Evolutionary conservation across 2,797 vertebrate species (phyloP).

Genomic region (Furcifer pardalis): DNA sequence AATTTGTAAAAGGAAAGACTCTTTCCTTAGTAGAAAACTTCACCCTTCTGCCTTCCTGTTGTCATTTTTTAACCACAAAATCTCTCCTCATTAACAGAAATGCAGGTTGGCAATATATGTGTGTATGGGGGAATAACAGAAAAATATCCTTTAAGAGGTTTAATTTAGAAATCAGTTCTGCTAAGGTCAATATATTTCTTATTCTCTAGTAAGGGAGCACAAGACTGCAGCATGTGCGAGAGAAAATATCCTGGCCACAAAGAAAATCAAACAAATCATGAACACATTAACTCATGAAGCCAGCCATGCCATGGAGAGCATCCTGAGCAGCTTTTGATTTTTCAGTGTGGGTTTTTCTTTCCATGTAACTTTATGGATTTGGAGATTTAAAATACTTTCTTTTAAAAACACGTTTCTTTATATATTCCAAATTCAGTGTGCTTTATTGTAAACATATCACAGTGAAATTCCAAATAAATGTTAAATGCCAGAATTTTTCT

Average conservation of each 20-base stretch:
- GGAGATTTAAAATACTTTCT: neutral
- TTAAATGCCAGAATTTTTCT: neutral
- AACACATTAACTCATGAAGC: neutral
- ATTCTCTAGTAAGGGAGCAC: neutral
- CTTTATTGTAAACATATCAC: neutral
- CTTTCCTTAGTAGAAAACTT: neutral
- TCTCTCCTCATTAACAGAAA: neutral
- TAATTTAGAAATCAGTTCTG: neutral
- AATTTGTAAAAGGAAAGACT: neutral
- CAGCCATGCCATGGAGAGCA: no score
- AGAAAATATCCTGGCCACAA: no score
- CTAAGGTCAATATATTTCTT: neutral
- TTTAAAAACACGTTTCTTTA: neutral
- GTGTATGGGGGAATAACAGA: neutral
- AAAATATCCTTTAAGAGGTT: neutral
- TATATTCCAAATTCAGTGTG: conserved; percentile 1
- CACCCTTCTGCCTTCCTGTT: neutral
- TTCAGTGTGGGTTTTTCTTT: neutral
- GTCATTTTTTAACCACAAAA: neutral
- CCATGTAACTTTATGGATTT: neutral
- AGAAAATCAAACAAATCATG: no score
- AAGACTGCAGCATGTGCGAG: no score
- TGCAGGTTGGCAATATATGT: neutral
- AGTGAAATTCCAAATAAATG: conserved; percentile 1
- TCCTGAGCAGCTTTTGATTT: neutral